Base-by-base conservation (phyloP, 92 coral and sea anemone species). In the Chrysogorgia sp. region DNA sequence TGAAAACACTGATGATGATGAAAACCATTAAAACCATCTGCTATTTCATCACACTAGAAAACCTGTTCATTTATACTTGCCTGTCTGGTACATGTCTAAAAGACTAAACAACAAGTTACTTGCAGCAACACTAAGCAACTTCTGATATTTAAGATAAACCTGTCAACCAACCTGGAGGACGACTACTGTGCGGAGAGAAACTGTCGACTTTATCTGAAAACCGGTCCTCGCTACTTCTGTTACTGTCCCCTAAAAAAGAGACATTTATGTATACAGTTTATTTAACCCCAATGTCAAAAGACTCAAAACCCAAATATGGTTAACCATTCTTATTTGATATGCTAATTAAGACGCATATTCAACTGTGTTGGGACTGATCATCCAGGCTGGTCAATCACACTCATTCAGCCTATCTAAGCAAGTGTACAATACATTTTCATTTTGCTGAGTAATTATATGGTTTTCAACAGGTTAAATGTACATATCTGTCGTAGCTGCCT, bases 241-340 rank as follows among this genome's bases (percentile, higher is more conserved):
- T 71, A n/a, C 78, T 71, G 29, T 63, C 78, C 26, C 63, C 78
- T 71, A 52, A 71, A 50, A 47, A 32, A 68, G 35, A 68, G 9
- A 26, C 23, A 15, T 35, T 65, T 1, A n/a, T n/a, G n/a, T n/a
- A n/a, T n/a, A 34, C 24, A 68, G 32, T 59, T 33, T 10, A 33
- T 2, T 26, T 14, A 4, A 33, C 12, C 45, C 21, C 26, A 23
- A 28, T 26, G 49, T 28, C 45, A 3, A n/a, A n/a, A n/a, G n/a
- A n/a, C n/a, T n/a, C n/a, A n/a, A n/a, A n/a, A n/a, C n/a, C n/a
- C n/a, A n/a, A n/a, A n/a, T n/a, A n/a, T n/a, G n/a, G n/a, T n/a
- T n/a, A n/a, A n/a, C n/a, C n/a, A n/a, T n/a, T n/a, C n/a, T n/a
- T n/a, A n/a, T n/a, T n/a, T n/a, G n/a, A n/a, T n/a, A n/a, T n/a